Evolutionary conservation across 2,797 vertebrate species (phyloP).

Genomic region (Glossophaga mutica): DNA sequence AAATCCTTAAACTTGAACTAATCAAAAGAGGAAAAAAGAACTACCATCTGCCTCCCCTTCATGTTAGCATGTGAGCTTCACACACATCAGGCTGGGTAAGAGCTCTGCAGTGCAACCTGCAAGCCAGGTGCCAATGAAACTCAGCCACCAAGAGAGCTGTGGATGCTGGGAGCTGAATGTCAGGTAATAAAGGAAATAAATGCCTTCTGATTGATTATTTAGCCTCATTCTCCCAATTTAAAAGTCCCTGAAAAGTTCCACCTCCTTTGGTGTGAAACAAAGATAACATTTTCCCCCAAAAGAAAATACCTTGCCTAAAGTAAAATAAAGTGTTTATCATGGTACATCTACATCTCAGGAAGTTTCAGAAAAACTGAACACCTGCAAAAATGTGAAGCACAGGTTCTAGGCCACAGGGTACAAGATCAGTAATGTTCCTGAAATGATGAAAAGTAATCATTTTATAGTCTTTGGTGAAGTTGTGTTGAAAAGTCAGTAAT

Average conservation of each 20-base stretch:
- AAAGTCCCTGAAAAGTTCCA: neutral
- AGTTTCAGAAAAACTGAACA: neutral
- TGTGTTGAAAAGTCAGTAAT: slow-evolving; percentile 57
- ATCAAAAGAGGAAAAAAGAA: slow-evolving; percentile 45
- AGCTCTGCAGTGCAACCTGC: neutral
- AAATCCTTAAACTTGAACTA: slow-evolving; percentile 30
- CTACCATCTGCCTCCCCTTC: neutral
- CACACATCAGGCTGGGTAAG: neutral
- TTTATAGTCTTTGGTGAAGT: slow-evolving; percentile 34
- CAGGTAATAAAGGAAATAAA: neutral
- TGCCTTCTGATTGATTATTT: neutral
- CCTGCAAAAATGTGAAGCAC: neutral
- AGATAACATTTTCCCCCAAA: neutral
- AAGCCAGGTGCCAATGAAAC: neutral
- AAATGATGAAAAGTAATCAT: slow-evolving; percentile 31
- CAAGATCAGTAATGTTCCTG: neutral
- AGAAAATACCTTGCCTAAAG: slow-evolving; percentile 38
- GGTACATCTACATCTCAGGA: neutral
- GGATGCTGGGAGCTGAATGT: neutral
- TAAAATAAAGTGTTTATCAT: slow-evolving; percentile 16
- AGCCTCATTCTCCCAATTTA: neutral
- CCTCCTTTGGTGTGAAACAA: neutral
- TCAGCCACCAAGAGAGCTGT: neutral
- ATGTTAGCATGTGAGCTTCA: neutral
- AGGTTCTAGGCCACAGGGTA: neutral